These are phyloP conservation scores for Thumatha senex DNA, from an alignment of 2,888 invertebrate species.

Conservation along the genomic window DNA sequence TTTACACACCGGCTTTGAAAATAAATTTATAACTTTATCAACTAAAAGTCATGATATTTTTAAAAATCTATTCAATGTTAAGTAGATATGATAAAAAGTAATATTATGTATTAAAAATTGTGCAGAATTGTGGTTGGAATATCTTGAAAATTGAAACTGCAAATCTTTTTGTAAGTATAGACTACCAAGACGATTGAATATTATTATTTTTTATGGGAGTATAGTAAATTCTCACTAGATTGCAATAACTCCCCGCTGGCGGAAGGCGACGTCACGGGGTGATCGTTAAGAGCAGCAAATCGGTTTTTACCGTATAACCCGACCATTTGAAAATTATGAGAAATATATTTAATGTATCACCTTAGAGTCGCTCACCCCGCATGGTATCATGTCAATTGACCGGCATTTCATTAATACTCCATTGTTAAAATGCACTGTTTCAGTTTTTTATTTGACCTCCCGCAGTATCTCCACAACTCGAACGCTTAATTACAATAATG, in stretches of 20 bases:
- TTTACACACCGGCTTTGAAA: conserved; percentile 48
- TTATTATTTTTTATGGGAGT: conserved; percentile 41
- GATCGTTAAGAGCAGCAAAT: conserved; percentile 55
- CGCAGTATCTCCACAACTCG: conserved; percentile 27
- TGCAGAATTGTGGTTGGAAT: conserved; percentile 7
- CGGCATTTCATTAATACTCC: conserved; percentile 67
- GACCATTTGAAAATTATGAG: conserved; percentile 60
- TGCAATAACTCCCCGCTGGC: conserved; percentile 59
- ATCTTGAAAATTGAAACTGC: conserved; percentile 26
- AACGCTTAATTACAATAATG: conserved; percentile 42
- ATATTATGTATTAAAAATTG: too few relatives aligned
- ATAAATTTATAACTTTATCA: conserved; percentile 56
- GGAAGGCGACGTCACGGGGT: conserved; percentile 53
- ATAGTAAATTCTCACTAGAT: conserved; percentile 48
- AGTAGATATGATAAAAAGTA: background rate
- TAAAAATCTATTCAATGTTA: conserved; percentile 34
- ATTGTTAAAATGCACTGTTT: conserved; percentile 56
- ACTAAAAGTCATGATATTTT: conserved; percentile 48
- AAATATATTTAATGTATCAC: conserved; percentile 71
- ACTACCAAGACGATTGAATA: conserved; percentile 24
- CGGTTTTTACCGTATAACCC: conserved; percentile 65
- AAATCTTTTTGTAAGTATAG: conserved; percentile 26
- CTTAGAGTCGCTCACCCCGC: conserved; percentile 60
- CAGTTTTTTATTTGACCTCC: conserved; percentile 47
- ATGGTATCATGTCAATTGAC: conserved; percentile 69